A percentile compares a stretch with the other conserved stretches of the same genome.
These are phyloP conservation scores for Rhagonycha lutea DNA, from an alignment of 2,888 invertebrate genomes.

Conservation along the genomic window DNA sequence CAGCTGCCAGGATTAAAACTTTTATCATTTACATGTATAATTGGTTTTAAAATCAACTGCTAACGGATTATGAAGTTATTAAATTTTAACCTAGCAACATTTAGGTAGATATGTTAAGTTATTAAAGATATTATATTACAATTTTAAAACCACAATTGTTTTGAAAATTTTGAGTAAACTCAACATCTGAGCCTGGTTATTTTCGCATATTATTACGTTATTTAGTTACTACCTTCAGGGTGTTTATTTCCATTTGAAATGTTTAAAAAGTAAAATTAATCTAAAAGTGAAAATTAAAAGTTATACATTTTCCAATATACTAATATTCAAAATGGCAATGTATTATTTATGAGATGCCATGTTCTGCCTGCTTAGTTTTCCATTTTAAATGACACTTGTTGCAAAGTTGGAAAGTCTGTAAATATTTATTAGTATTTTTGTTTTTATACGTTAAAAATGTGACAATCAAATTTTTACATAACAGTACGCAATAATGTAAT, in stretches of 20 bases:
- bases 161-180: not conserved
- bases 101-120: not conserved
- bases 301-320: not conserved
- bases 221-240: no score
- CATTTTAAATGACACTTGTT: not conserved
- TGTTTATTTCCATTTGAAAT: not conserved
- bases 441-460: not conserved
- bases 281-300: not conserved
- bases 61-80: not conserved
- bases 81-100: not conserved
- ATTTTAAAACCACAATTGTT: not conserved
- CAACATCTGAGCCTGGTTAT: not conserved
- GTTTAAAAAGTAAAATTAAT: not conserved
- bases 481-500: not conserved
- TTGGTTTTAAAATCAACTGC: conserved; percentile 24
- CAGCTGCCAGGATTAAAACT: conserved; percentile 26
- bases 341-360: not conserved
- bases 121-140: not conserved
- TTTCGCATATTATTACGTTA: not conserved
- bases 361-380: not conserved
- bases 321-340: not conserved
- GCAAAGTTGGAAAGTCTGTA: not conserved
- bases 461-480: not conserved
- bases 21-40: conserved; percentile 29
- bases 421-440: not conserved